Conservation (phyloP, 2,113 vertebrate genomes). For the Pseudorectes ferrugineus region DNA sequence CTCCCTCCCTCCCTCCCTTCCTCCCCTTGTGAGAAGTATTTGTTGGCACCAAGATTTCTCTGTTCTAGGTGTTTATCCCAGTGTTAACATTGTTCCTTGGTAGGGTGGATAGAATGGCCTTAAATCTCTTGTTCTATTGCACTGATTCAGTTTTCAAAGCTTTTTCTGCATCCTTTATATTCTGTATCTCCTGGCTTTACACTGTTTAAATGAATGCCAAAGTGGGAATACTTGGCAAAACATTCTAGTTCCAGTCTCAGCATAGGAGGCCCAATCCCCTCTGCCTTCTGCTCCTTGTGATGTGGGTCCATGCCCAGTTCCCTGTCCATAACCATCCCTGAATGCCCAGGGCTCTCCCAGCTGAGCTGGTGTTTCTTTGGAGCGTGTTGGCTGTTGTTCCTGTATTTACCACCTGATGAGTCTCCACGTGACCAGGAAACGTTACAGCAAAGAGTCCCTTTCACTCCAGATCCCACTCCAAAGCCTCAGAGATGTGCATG, state of each 20-base stretch:
- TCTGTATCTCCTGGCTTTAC: background rate
- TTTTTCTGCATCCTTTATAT: background rate
- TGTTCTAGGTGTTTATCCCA: background rate
- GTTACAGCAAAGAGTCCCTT: background rate
- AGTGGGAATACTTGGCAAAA: background rate
- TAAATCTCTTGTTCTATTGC: background rate
- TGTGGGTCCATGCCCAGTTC: background rate
- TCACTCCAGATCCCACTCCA: rapidly evolving
- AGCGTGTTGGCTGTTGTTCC: background rate
- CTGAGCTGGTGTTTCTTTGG: background rate
- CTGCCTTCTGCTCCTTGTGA: background rate
- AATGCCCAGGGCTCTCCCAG: background rate
- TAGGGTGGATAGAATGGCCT: background rate
- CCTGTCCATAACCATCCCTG: too few relatives aligned
- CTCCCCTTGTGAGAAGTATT: background rate
- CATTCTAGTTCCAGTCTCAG: background rate
- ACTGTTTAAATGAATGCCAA: background rate
- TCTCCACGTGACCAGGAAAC: background rate
- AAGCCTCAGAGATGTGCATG: background rate
- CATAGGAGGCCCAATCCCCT: rapidly evolving
- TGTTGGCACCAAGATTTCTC: background rate
- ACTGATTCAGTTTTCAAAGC: background rate
- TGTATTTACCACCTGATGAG: background rate
- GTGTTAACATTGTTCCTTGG: background rate
- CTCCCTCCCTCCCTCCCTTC: too few relatives aligned